A percentile compares a stretch with the other conserved stretches of the same genome.
Evolutionary conservation across 2,113 vertebrate species (phyloP).

Genomic region (Narcine bancroftii): DNA sequence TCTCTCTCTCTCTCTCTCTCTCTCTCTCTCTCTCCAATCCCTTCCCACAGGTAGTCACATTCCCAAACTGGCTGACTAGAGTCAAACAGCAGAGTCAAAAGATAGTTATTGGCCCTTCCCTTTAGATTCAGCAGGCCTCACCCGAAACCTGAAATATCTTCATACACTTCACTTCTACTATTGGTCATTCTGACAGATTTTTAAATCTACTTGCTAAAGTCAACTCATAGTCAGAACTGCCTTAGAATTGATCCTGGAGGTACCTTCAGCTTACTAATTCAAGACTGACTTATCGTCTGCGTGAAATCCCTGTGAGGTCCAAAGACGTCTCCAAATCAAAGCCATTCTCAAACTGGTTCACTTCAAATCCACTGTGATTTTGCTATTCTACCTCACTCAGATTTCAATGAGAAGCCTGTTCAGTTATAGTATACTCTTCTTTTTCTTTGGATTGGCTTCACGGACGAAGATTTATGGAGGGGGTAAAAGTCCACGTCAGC

Average conservation of each 20-base stretch:
- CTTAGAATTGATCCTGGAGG: background rate
- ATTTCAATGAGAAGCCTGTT: background rate
- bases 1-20: too few relatives aligned
- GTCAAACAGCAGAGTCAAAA: background rate
- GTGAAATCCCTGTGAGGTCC: background rate
- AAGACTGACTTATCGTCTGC: background rate
- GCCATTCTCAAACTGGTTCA: constrained; percentile 12
- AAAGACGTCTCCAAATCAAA: background rate
- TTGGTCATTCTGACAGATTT: background rate
- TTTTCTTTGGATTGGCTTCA: too few relatives aligned
- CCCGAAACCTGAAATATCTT: background rate
- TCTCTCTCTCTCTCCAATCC: too few relatives aligned
- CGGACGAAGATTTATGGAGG: too few relatives aligned
- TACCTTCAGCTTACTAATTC: background rate
- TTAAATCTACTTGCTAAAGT: background rate
- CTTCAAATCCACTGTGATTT: background rate
- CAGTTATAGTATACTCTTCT: background rate
- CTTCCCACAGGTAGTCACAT: too few relatives aligned
- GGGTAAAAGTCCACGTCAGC: too few relatives aligned
- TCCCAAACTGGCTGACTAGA: too few relatives aligned
- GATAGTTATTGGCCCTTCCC: background rate
- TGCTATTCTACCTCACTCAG: background rate
- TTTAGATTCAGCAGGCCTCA: background rate
- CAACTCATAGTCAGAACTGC: background rate
- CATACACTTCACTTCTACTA: background rate